phyloP scores from a whole-genome alignment of 2,113 vertebrate species.

The Copsychus sechellarum region DNA sequence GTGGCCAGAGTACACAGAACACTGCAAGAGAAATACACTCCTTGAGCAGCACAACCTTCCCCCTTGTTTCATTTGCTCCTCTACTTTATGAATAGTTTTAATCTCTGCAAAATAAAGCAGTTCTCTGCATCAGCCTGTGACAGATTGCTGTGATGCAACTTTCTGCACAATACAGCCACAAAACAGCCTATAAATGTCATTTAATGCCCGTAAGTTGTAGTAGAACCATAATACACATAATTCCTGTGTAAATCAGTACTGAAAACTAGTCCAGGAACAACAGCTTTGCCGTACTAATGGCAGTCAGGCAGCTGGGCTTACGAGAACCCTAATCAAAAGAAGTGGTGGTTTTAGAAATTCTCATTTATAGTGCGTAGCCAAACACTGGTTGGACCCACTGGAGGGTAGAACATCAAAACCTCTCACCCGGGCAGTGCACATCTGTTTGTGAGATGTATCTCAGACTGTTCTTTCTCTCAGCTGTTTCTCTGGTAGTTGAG shows the following conservation, averaged over 20 bases:
- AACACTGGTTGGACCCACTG: background rate
- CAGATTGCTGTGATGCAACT: background rate
- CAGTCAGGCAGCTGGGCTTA: background rate
- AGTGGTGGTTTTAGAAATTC: background rate
- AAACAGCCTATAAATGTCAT: background rate
- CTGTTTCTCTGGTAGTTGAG: background rate
- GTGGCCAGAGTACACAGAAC: accelerated
- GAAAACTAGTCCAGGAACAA: background rate
- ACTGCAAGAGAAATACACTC: background rate
- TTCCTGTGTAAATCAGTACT: background rate
- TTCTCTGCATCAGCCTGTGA: background rate
- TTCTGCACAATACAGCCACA: background rate
- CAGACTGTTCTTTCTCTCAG: background rate
- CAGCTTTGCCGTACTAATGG: background rate
- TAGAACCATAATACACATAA: background rate
- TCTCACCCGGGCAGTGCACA: background rate
- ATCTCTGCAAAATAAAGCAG: background rate
- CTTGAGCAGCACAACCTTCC: background rate
- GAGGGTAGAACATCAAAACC: background rate
- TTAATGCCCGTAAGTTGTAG: background rate
- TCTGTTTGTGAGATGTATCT: slow-evolving; percentile 66
- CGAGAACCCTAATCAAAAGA: background rate
- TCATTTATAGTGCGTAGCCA: slow-evolving; percentile 4
- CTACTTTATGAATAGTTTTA: background rate
- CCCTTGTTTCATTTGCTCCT: background rate